phyloP scores from a whole-genome alignment of 2,888 invertebrate species.

The Drosophila paramelanica region DNA sequence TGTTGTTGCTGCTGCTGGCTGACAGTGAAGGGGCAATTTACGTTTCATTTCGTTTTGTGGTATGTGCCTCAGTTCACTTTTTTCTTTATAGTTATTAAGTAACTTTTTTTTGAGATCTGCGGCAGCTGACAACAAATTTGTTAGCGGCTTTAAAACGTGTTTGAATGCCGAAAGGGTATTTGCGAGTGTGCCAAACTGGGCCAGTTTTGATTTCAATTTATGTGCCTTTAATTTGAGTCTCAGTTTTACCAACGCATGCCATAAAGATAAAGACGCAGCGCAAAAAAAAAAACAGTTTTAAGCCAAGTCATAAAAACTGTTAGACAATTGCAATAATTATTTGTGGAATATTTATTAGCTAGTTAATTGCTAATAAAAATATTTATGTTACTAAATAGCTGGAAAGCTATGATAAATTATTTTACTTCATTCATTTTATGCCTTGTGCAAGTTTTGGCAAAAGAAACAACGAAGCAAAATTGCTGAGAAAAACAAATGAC shows the following conservation, averaged over 20 bases:
- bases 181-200: slow-evolving; percentile 34
- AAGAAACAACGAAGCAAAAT: slow-evolving; percentile 3
- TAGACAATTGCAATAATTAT: slow-evolving; percentile 1
- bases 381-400: slow-evolving; percentile 15
- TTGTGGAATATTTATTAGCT: not conserved
- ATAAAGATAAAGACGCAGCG: not conserved
- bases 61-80: slow-evolving; percentile 58
- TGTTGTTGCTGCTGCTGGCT: slow-evolving; percentile 18
- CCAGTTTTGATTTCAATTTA: slow-evolving; percentile 48
- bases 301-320: slow-evolving; percentile 10
- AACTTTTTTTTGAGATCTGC: slow-evolving; percentile 50
- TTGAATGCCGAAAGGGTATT: slow-evolving; percentile 33
- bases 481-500: slow-evolving; percentile 59
- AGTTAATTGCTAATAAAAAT: slow-evolving; percentile 2
- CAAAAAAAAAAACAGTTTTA: too few relatives aligned
- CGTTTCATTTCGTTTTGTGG: slow-evolving; percentile 66
- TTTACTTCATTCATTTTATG: not conserved
- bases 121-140: slow-evolving; percentile 38
- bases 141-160: slow-evolving; percentile 38
- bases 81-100: slow-evolving; percentile 67
- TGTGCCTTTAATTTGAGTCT: slow-evolving; percentile 22
- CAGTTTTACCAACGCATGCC: slow-evolving; percentile 10
- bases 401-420: not conserved
- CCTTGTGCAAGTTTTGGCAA: not conserved
- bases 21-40: slow-evolving; percentile 77